phyloP scores from a whole-genome alignment of 2,888 invertebrate species.

The Clivina fossor region DNA sequence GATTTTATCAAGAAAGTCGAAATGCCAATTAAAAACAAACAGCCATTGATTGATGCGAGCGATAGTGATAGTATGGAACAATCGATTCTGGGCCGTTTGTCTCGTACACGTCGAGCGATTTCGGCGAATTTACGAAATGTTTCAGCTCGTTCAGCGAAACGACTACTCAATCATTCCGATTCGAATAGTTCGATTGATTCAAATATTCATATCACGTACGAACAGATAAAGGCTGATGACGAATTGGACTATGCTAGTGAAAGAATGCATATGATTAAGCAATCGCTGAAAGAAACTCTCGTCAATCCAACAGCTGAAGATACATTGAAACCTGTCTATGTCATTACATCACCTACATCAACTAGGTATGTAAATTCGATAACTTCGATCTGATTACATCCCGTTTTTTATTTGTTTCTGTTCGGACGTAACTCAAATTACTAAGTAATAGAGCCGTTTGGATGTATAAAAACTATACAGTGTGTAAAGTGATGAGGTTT shows the following conservation, averaged over 20 bases:
- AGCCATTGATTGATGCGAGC: slow-evolving; percentile 58
- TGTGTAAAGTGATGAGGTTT: no score
- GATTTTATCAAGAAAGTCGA: slow-evolving; percentile 51
- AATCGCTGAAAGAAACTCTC: slow-evolving; percentile 42
- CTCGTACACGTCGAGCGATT: slow-evolving; percentile 67
- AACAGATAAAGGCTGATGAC: slow-evolving; percentile 30
- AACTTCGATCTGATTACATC: no score
- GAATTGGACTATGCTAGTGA: slow-evolving; percentile 48
- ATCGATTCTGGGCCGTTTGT: slow-evolving; percentile 67
- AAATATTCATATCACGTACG: slow-evolving; percentile 27
- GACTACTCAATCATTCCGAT: slow-evolving; percentile 47
- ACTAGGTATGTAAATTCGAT: slow-evolving; percentile 15
- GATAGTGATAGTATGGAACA: slow-evolving; percentile 67
- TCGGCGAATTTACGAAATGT: slow-evolving; percentile 57
- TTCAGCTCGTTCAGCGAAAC: slow-evolving; percentile 48
- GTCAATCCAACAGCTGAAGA: slow-evolving; percentile 38
- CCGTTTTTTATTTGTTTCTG: no score
- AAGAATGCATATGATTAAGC: slow-evolving; percentile 47
- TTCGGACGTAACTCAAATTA: no score
- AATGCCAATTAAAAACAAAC: slow-evolving; percentile 49
- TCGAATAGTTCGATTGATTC: slow-evolving; percentile 50
- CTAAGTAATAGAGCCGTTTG: no score
- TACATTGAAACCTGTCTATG: slow-evolving; percentile 47
- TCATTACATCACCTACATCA: not conserved
- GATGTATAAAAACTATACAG: no score